These are phyloP conservation scores for Drosophila helvetica DNA, from an alignment of 2,888 invertebrate species.

Conservation along the genomic window DNA sequence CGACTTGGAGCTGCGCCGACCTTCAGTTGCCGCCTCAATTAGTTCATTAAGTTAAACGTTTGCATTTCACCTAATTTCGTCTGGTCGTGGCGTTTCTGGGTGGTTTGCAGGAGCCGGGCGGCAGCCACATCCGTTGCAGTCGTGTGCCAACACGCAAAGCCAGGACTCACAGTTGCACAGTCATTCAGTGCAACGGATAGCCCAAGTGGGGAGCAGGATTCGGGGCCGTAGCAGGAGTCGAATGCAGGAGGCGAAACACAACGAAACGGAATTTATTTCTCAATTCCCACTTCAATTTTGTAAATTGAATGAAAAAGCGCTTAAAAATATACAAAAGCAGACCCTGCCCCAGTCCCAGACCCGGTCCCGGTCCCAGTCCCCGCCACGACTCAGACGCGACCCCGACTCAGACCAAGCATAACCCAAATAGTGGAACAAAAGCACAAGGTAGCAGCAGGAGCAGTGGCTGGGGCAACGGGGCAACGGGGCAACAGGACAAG, in stretches of 20 bases:
- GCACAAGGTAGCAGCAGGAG: slow-evolving; percentile 29
- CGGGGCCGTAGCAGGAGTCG: slow-evolving; percentile 30
- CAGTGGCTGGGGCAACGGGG: slow-evolving; percentile 5
- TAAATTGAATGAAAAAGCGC: slow-evolving; percentile 83
- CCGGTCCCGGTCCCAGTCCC: slow-evolving; percentile 27
- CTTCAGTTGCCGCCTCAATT: slow-evolving; percentile 72
- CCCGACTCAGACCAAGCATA: slow-evolving; percentile 43
- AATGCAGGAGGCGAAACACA: slow-evolving; percentile 52
- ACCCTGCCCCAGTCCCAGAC: slow-evolving; percentile 30
- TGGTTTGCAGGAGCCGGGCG: slow-evolving; percentile 9
- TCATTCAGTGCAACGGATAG: slow-evolving; percentile 21
- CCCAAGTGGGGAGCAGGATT: slow-evolving; percentile 20
- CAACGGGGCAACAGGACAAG: slow-evolving; percentile 21
- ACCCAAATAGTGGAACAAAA: slow-evolving; percentile 74
- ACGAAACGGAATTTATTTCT: slow-evolving; percentile 79
- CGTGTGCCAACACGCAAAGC: slow-evolving; percentile 64
- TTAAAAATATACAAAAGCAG: slow-evolving; percentile 81
- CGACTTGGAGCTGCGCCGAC: slow-evolving; percentile 41
- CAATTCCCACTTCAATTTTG: slow-evolving; percentile 83
- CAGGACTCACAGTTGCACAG: slow-evolving; percentile 8
- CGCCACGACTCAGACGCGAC: slow-evolving; percentile 12
- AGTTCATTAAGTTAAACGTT: slow-evolving; percentile 79
- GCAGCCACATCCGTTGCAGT: slow-evolving; percentile 70
- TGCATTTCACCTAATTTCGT: slow-evolving; percentile 78
- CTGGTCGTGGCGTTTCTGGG: slow-evolving; percentile 21